Evolutionary conservation across 1,140 invertebrate species (phyloP), one percentile per base, ranked within the genome.

Genomic region (Parapsyche elsis): DNA sequence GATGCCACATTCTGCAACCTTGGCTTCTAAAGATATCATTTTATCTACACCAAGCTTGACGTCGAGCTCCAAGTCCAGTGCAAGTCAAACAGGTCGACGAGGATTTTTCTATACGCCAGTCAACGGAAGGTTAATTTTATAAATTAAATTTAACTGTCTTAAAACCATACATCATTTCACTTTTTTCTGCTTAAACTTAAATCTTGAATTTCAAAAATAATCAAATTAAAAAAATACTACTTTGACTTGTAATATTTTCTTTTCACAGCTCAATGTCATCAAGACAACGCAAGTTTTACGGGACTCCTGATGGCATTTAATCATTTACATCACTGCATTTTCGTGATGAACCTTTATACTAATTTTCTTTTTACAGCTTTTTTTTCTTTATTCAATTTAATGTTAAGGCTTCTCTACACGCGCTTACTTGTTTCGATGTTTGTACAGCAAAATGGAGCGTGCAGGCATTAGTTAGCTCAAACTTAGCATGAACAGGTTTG

Each of bases 41-140:
- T 61, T 61, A 70, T 79, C 45, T 9, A 80, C 76, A 10, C 81
- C 81, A n/a, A 79, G 71, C 23, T 26, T 71, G 24, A 78, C 76
- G 1, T 71, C 61, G 10, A 79, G 70, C 21, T 83, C 81, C 4
- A 78, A 64, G 49, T 46, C 77, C 30, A 76, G 38, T 49, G 21
- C n/a, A 14, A 53, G 38, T 16, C 78, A 79, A 21, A 57, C 74
- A 9, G 46, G 26, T n/a, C 14, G 45, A 45, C 30, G 75, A 59
- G 80, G 80, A 14, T 83, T 83, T 61, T 83, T 83, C 30, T 83
- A 83, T 46, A 83, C 75, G 2, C 80, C 79, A 9, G 53, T 67
- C 12, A 30, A 9, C 10, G 73, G 64, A 71, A 53, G 61, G 79
- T 80, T 67, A 59, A 59, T 19, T 14, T 19, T 21, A 70, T 70